phyloP scores from a whole-genome alignment of 2,888 invertebrate species.

The Ophioninae sp. region DNA sequence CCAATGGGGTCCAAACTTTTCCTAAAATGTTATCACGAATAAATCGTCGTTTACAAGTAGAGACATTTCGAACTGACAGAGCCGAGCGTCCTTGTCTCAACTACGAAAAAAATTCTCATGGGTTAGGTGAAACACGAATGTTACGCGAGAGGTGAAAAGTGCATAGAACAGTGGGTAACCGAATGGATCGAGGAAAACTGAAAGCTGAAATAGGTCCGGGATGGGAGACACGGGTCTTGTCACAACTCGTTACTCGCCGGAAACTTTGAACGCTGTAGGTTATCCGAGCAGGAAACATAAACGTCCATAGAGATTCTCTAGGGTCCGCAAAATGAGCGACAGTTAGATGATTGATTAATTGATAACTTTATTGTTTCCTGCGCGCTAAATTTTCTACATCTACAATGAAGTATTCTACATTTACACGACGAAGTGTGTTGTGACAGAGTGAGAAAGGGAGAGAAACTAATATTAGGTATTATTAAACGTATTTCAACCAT shows the following conservation, averaged over 20 bases:
- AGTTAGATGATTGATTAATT: not conserved
- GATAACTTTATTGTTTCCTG: no score
- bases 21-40: conserved; percentile 77
- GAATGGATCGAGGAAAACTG: conserved; percentile 8
- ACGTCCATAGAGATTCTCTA: conserved; percentile 8
- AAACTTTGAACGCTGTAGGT: conserved; percentile 66
- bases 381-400: no score
- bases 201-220: not conserved
- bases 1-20: conserved; percentile 76
- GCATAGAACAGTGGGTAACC: conserved; percentile 17
- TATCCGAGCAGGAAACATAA: conserved; percentile 21
- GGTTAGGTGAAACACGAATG: conserved; percentile 4
- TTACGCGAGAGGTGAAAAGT: conserved; percentile 15
- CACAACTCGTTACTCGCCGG: conserved; percentile 70
- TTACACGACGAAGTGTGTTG: no score
- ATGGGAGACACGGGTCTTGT: conserved; percentile 62
- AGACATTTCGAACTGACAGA: conserved; percentile 74
- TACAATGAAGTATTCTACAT: no score
- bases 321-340: conserved; percentile 1
- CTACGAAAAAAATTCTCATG: conserved; percentile 16
- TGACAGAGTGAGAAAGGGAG: no score
- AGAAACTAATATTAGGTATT: no score
- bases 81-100: conserved; percentile 35
- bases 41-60: conserved; percentile 79
- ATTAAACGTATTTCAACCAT: no score